Evolutionary conservation across 2,888 invertebrate species (phyloP).

Genomic region (Diogma glabrata): DNA sequence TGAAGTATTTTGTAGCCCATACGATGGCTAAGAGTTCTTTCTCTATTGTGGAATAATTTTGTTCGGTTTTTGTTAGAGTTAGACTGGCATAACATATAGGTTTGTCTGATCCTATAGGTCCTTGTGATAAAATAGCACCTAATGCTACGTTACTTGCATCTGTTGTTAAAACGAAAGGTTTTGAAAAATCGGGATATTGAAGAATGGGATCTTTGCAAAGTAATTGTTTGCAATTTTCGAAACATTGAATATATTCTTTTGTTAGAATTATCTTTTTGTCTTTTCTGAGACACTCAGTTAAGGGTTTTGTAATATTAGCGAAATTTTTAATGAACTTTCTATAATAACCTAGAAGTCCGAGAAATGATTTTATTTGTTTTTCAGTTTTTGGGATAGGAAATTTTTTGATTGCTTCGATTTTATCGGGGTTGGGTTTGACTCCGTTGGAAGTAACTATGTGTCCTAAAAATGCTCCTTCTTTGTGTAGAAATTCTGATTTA

Average conservation of each 20-base stretch:
- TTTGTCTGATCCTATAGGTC: background rate
- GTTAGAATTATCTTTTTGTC: background rate
- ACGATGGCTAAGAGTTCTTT: slow-evolving; percentile 27
- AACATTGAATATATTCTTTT: background rate
- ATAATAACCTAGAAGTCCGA: too few relatives aligned
- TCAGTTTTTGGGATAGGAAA: too few relatives aligned
- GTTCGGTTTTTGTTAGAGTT: slow-evolving; percentile 19
- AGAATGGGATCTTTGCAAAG: background rate
- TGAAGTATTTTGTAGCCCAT: slow-evolving; percentile 21
- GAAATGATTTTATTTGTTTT: too few relatives aligned
- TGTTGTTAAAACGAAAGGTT: background rate
- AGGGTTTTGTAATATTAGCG: background rate
- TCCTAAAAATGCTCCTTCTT: too few relatives aligned
- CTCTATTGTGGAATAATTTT: slow-evolving; percentile 24
- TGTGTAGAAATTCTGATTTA: too few relatives aligned
- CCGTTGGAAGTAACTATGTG: too few relatives aligned
- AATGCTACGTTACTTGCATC: background rate
- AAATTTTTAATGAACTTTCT: too few relatives aligned
- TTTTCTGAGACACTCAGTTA: background rate
- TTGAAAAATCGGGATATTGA: background rate
- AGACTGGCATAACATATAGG: slow-evolving; percentile 19
- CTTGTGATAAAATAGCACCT: background rate
- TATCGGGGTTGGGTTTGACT: too few relatives aligned
- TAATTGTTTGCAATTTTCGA: background rate
- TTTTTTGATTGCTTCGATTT: too few relatives aligned